These are phyloP conservation scores for Caenorhabditis auriculariae DNA, from an alignment of 2,888 invertebrate genomes.

Conservation along the genomic window DNA sequence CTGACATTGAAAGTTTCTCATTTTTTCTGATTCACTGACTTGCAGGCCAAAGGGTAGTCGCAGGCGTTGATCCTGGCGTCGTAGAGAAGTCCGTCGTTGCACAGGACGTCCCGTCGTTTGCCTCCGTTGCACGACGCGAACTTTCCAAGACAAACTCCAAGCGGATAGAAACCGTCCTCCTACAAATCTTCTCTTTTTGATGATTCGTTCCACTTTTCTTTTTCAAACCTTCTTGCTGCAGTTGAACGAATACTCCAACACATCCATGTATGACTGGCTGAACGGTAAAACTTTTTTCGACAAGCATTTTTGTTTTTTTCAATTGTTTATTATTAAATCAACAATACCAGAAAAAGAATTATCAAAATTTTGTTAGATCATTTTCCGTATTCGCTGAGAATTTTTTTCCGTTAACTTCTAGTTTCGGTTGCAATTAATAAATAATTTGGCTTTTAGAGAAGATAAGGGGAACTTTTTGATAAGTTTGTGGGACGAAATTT, in stretches of 20 bases:
- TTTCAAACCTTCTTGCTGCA: too few relatives aligned
- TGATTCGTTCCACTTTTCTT: background rate
- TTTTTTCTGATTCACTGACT: constrained; percentile 4
- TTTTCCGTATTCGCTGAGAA: too few relatives aligned
- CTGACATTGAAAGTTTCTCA: too few relatives aligned
- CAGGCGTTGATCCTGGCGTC: constrained; percentile 28
- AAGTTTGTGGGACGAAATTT: too few relatives aligned
- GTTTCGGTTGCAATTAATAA: too few relatives aligned
- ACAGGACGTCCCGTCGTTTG: constrained; percentile 1
- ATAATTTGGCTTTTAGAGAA: too few relatives aligned
- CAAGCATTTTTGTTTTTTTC: too few relatives aligned
- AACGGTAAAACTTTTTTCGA: background rate
- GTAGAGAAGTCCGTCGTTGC: constrained; percentile 16
- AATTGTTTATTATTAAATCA: too few relatives aligned
- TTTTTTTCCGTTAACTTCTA: too few relatives aligned
- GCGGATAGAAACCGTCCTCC: constrained; percentile 18
- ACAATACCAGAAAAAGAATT: too few relatives aligned
- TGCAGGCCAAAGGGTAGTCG: constrained; percentile 25
- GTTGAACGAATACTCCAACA: background rate
- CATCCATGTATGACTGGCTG: background rate
- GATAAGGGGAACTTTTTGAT: too few relatives aligned
- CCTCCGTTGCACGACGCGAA: constrained; percentile 21
- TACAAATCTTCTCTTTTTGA: constrained; percentile 7
- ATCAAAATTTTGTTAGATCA: too few relatives aligned
- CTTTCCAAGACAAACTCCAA: constrained; percentile 8